A percentile compares a stretch with the other conserved stretches of the same genome.
These are phyloP conservation scores for Lingula anatina DNA, from an alignment of 2,888 invertebrate species.

Conservation along the genomic window DNA sequence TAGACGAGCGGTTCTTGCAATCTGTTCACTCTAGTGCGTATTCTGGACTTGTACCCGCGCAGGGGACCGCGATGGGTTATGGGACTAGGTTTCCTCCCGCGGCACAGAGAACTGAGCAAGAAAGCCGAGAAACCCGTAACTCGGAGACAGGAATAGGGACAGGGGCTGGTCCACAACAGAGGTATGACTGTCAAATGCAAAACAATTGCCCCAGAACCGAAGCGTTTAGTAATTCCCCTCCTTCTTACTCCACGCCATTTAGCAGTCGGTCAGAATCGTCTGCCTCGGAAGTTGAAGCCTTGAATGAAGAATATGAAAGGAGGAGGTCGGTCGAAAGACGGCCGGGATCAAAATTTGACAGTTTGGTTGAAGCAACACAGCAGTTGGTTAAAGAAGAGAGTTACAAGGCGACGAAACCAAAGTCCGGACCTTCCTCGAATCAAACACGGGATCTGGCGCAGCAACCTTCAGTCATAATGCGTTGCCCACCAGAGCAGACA, in stretches of 20 bases:
- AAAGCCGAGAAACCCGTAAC: too few species aligned
- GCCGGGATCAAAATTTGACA: slow-evolving; percentile 15
- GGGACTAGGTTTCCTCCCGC: too few species aligned
- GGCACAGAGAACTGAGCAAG: too few species aligned
- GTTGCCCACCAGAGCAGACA: slow-evolving; percentile 20
- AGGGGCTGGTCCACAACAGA: too few species aligned
- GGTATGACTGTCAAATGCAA: too few species aligned
- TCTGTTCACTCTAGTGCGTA: too few species aligned
- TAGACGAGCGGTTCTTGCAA: too few species aligned
- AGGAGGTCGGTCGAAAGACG: slow-evolving; percentile 15
- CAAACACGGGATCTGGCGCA: slow-evolving; percentile 9
- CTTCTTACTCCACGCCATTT: slow-evolving; percentile 30
- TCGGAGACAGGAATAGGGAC: too few species aligned
- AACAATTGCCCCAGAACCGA: too few species aligned
- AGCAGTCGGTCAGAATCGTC: slow-evolving; percentile 49
- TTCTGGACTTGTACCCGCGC: too few species aligned
- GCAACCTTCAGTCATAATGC: slow-evolving; percentile 26
- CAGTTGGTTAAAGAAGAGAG: slow-evolving; percentile 15
- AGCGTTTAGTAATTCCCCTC: slow-evolving; percentile 19
- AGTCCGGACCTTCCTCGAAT: slow-evolving; percentile 6
- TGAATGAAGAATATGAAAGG: slow-evolving; percentile 31
- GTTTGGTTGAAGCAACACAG: slow-evolving; percentile 12
- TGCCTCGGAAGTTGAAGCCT: slow-evolving; percentile 48
- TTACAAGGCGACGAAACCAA: slow-evolving; percentile 7
- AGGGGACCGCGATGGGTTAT: too few species aligned